A percentile compares a stretch with the other conserved stretches of the same genome.
These are phyloP conservation scores for Neosilurus hyrtlii DNA, from an alignment of 2,797 vertebrate genomes.

Conservation along the genomic window DNA sequence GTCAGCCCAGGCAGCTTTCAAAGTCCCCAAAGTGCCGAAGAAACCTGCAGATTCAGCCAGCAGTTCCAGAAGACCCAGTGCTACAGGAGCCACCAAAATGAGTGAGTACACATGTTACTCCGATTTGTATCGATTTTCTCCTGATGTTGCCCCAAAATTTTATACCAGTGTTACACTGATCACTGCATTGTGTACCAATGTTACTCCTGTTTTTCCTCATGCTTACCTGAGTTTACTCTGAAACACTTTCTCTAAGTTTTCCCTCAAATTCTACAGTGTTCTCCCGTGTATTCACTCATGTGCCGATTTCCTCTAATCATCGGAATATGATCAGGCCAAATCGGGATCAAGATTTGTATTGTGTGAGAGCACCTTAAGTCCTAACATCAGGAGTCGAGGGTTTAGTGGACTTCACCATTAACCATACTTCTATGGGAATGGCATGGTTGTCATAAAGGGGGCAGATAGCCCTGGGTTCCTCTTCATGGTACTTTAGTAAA, in stretches of 20 bases:
- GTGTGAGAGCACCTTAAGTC: neutral
- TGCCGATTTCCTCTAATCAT: too few relatives aligned
- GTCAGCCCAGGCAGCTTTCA: conserved; percentile 88
- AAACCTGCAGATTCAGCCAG: conserved; percentile 83
- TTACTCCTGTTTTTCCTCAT: too few relatives aligned
- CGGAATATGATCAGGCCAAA: too few relatives aligned
- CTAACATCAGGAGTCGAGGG: neutral
- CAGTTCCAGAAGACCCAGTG: conserved; percentile 83
- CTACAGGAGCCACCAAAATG: conserved; percentile 83
- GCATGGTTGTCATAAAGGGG: neutral
- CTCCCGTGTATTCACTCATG: too few relatives aligned
- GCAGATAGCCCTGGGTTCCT: neutral
- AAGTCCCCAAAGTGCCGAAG: conserved; percentile 91
- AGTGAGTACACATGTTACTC: conserved; percentile 67
- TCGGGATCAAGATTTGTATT: too few relatives aligned
- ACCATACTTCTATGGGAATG: neutral
- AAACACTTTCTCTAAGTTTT: too few relatives aligned
- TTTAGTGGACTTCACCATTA: neutral
- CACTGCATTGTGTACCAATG: too few relatives aligned
- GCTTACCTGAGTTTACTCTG: too few relatives aligned
- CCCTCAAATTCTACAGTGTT: too few relatives aligned
- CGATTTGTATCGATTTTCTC: too few relatives aligned
- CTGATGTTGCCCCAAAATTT: too few relatives aligned
- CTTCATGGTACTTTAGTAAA: neutral
- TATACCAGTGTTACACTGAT: too few relatives aligned